Conservation (phyloP, 2,888 invertebrate genomes). For the Rhagonycha fulva region DNA sequence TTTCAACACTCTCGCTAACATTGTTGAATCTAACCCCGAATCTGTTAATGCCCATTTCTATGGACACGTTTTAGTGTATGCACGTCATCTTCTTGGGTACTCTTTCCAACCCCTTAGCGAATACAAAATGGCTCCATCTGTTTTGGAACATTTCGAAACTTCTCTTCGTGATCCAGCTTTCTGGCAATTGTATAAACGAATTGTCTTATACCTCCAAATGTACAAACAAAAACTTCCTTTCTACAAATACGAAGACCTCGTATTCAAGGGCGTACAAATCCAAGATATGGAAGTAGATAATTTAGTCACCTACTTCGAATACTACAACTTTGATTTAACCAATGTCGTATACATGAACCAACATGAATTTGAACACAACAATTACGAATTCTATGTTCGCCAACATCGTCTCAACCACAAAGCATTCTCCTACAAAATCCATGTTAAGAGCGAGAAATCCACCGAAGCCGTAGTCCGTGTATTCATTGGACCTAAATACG, state of each 20-base stretch:
- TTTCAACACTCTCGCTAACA: conserved; percentile 66
- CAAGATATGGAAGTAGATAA: conserved; percentile 67
- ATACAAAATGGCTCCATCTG: conserved; percentile 61
- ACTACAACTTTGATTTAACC: conserved; percentile 65
- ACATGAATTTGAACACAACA: conserved; percentile 56
- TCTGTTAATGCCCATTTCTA: conserved; percentile 65
- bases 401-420: conserved; percentile 75
- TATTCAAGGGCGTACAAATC: conserved; percentile 65
- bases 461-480: conserved; percentile 64
- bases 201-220: conserved; percentile 61
- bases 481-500: conserved; percentile 73
- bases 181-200: conserved; percentile 68
- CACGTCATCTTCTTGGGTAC: conserved; percentile 64
- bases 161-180: conserved; percentile 71
- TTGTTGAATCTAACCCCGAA: conserved; percentile 68
- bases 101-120: conserved; percentile 46
- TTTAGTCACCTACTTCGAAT: conserved; percentile 71
- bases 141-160: conserved; percentile 67
- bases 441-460: conserved; percentile 63
- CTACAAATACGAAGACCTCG: conserved; percentile 67
- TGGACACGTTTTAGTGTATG: conserved; percentile 60
- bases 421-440: conserved; percentile 65
- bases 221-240: conserved; percentile 63
- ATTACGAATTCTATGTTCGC: conserved; percentile 60
- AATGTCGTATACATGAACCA: conserved; percentile 58